A percentile compares a stretch with the other conserved stretches of the same genome.
Conservation (phyloP, 2,113 vertebrate genomes). For the Peromyscus polionotus region DNA sequence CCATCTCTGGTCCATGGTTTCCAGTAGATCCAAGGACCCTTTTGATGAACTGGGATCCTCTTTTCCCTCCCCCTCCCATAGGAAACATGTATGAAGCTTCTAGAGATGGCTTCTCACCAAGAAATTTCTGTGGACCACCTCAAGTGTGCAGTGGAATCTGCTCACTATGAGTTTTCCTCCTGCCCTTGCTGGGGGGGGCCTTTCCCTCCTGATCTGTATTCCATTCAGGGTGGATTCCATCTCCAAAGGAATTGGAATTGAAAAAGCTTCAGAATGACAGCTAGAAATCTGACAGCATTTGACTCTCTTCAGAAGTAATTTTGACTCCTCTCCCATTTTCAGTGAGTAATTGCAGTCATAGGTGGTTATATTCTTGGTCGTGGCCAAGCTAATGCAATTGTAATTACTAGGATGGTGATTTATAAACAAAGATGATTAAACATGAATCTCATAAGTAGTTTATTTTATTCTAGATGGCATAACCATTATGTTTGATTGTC, state of each 20-base stretch:
- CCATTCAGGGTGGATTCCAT: not conserved
- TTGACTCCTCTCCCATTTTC: not conserved
- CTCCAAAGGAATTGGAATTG: not conserved
- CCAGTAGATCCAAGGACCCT: not conserved
- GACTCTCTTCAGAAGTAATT: not conserved
- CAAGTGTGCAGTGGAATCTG: not conserved
- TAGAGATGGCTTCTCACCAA: not conserved
- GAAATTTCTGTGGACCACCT: not conserved
- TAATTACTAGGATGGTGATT: not conserved
- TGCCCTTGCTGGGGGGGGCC: not conserved
- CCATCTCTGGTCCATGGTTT: not conserved
- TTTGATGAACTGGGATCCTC: not conserved
- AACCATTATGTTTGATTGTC: not conserved
- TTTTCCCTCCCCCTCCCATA: not conserved
- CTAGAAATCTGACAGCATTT: not conserved
- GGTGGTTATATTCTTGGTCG: not conserved
- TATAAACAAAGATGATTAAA: not conserved
- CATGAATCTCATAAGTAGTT: not conserved
- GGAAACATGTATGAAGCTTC: not conserved
- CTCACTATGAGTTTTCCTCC: not conserved
- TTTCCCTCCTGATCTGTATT: not conserved
- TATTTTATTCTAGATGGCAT: not conserved
- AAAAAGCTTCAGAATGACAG: not conserved
- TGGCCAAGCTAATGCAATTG: not conserved
- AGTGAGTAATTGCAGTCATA: too few relatives aligned